Conservation (phyloP, 2,113 vertebrate species). For the Zosterops lateralis region DNA sequence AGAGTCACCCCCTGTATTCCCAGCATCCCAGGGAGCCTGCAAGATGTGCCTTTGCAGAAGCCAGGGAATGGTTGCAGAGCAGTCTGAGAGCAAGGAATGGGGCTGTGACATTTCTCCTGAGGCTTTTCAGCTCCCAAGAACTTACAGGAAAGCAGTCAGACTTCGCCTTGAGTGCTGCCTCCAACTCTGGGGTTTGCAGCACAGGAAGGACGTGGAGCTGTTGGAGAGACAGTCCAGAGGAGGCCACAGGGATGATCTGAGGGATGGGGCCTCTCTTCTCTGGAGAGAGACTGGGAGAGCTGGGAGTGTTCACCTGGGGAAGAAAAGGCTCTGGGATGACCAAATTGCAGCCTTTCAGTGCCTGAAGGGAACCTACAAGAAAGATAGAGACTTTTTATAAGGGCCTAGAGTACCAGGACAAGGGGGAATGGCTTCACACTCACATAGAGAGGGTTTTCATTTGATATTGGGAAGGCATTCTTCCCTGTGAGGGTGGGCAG, state of each 20-base stretch:
- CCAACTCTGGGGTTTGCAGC: not conserved
- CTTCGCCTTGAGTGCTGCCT: not conserved
- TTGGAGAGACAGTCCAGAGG: not conserved
- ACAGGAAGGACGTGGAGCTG: not conserved
- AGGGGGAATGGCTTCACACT: not conserved
- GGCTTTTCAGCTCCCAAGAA: not conserved
- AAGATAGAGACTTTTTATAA: not conserved
- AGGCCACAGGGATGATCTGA: not conserved
- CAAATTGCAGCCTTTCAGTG: not conserved
- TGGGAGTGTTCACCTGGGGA: not conserved
- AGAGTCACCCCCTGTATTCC: not conserved
- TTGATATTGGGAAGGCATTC: not conserved
- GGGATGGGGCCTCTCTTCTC: not conserved
- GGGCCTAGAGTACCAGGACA: not conserved
- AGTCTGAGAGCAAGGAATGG: not conserved
- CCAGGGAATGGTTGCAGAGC: not conserved
- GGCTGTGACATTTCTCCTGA: not conserved
- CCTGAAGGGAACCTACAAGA: not conserved
- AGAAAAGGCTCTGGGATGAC: not conserved
- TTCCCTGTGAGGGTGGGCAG: accelerated
- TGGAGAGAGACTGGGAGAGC: not conserved
- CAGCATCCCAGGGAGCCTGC: not conserved
- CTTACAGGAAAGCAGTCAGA: not conserved
- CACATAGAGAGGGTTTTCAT: not conserved
- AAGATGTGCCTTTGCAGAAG: not conserved